Base-by-base conservation (phyloP, 2,888 invertebrate species). In the Protophormia terraenovae region DNA sequence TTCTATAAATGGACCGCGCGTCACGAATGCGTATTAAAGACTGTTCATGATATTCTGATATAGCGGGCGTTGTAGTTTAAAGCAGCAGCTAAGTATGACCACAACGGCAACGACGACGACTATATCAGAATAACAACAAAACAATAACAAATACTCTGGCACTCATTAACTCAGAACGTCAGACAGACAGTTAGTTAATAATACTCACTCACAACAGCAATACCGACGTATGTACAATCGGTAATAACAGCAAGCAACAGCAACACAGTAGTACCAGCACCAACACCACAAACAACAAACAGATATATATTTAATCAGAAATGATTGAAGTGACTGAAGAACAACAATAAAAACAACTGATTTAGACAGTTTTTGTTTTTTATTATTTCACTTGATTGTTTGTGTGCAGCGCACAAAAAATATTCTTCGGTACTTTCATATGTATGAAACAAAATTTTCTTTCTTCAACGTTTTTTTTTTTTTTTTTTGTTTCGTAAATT, bases 11-110 rank as follows among this genome's bases (percentile, higher is more conserved):
- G 86, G 76, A 90, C 89, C 87, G 90, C 88, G 88, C 91, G 87
- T 89, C 84, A 88, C 89, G 89, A 89, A 89, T 88, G 89, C 90
- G 87, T 89, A 86, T 87, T 88, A 87, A 88, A 90, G 90, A 90
- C 90, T 90, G 90, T 89, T 90, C 89, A 89, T 87, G 87, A 86
- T 88, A 88, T 90, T 90, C 89, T 89, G 88, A 81, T 87, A 89
- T 87, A 88, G 89, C 90, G 89, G 89, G 88, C 85, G 85, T 79
- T 87, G 88, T 89, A 88, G 87, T 82, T 87, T 89, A 87, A 16
- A 78, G 77, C 75, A 82, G 78, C 55, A 73, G 29, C 35, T 35
- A 38, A 60, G 60, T 47, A 64, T 69, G 64, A 79, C 76, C 53
- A 80, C 84, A 66, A 72, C 72, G 32, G 16, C 72, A 32, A 55